Conservation (phyloP, 2,888 invertebrate species). For the Desoria tigrina region DNA sequence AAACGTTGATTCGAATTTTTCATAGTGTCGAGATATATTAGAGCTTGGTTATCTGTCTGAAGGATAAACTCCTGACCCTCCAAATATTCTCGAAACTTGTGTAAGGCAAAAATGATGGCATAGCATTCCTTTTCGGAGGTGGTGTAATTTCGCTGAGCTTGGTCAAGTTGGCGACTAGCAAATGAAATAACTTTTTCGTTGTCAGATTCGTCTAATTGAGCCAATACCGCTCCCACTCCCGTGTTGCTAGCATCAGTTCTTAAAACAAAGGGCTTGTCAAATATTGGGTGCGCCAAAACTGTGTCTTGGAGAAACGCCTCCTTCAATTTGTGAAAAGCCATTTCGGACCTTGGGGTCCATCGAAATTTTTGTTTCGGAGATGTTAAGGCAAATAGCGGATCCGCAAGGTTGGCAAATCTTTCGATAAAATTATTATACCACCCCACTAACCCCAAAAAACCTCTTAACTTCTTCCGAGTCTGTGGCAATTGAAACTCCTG, state of each 20-base stretch:
- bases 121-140: neutral
- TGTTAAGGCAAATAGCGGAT: too few species aligned
- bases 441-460: too few species aligned
- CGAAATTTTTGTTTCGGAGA: too few species aligned
- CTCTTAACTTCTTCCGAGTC: too few species aligned
- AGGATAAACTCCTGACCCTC: conserved; percentile 20
- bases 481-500: too few species aligned
- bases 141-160: conserved; percentile 7
- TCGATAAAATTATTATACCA: too few species aligned
- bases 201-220: neutral
- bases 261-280: conserved; percentile 18
- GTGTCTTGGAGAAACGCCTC: too few species aligned
- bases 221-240: neutral
- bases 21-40: conserved; percentile 16
- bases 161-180: neutral
- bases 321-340: too few species aligned
- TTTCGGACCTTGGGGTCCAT: too few species aligned
- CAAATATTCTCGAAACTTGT: conserved; percentile 9
- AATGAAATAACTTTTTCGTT: conserved; percentile 10
- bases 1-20: conserved; percentile 13
- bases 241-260: conserved; percentile 11
- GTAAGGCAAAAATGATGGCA: neutral
- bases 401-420: too few species aligned
- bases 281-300: too few species aligned
- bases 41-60: conserved; percentile 14